Evolutionary conservation across 2,888 invertebrate genomes (phyloP), one percentile per base, ranked within the genome.

Genomic region (Dioctria linearis): DNA sequence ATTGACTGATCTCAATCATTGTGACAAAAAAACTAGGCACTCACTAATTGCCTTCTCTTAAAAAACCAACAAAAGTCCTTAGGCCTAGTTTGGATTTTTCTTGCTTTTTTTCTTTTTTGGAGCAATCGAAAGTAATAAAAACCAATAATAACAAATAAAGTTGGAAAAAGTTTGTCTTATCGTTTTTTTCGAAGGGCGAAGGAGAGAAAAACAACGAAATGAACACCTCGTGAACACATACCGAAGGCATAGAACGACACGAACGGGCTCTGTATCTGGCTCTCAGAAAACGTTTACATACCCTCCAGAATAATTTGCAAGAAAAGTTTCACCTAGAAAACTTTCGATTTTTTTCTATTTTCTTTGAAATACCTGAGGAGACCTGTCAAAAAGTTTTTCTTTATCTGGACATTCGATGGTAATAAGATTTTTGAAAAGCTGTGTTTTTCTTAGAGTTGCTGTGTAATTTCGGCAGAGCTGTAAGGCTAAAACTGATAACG

Each of bases 231-330:
- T 13, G 25, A 67, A 67, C 67, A 67, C 67, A 46, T 67, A 25
- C 67, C 67, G 25, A 25, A 5, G 3, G 46, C 65, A 42, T 46
- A 46, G 11, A 39, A 49, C 66, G 80, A 67, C 40, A 49, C 57
- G 39, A 42, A 13, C 42, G 63, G 49, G 57, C 43, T 46, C 63
- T 76, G 76, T 54, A 76, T 46, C 65, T 69, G 71, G 79, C 67
- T 75, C 75, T 79, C 49, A 71, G 81, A 79, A 81, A 81, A 81
- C 81, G 81, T 81, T 81, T 81, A 81, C 79, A 81, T 81, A 81
- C 81, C 81, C 81, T 79, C 79, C 81, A 81, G 73, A 66, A 67
- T 81, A 81, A 81, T 81, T 81, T 81, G 79, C 81, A 81, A 81
- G 81, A 75, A 79, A 81, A 81, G 79, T 81, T 81, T 81, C 57